These are phyloP conservation scores for Trematomus bernacchii DNA, from an alignment of 2,797 vertebrate species.

Conservation along the genomic window DNA sequence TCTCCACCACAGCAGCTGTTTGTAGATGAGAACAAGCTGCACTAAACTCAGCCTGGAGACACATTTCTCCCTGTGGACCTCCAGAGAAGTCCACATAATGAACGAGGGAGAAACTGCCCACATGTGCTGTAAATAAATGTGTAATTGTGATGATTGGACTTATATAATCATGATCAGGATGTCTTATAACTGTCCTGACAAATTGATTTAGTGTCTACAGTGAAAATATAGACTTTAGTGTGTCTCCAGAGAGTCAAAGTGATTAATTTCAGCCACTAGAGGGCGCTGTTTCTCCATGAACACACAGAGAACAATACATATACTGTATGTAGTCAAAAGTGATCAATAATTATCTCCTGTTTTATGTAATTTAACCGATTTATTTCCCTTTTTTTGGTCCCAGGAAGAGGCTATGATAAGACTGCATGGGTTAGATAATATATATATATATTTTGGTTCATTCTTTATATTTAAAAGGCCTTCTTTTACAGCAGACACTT, in stretches of 20 bases:
- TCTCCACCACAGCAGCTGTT: not conserved
- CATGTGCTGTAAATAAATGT: not conserved
- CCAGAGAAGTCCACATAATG: not conserved
- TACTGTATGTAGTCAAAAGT: no score
- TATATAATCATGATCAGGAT: conserved; percentile 4
- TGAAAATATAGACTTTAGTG: no score
- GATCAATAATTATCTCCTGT: not conserved
- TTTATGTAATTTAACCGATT: not conserved
- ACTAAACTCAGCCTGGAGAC: conserved; percentile 6
- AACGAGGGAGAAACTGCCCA: no score
- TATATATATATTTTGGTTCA: no score
- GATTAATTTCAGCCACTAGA: conserved; percentile 55
- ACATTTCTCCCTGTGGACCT: conserved; percentile 21
- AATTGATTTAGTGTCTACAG: not conserved
- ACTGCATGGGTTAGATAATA: no score
- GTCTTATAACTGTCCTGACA: not conserved
- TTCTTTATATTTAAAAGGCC: no score
- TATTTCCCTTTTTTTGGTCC: no score
- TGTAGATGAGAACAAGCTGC: conserved; percentile 27
- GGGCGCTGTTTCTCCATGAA: conserved; percentile 33
- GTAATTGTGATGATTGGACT: not conserved
- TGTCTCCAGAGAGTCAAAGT: not conserved
- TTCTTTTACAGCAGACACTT: not conserved
- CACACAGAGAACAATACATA: no score
- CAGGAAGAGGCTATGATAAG: no score